Percentiles rank a stretch among this genome's conserved stretches.
These are phyloP conservation scores for Theocolax elegans DNA, from an alignment of 1,140 invertebrate genomes.

Conservation along the genomic window DNA sequence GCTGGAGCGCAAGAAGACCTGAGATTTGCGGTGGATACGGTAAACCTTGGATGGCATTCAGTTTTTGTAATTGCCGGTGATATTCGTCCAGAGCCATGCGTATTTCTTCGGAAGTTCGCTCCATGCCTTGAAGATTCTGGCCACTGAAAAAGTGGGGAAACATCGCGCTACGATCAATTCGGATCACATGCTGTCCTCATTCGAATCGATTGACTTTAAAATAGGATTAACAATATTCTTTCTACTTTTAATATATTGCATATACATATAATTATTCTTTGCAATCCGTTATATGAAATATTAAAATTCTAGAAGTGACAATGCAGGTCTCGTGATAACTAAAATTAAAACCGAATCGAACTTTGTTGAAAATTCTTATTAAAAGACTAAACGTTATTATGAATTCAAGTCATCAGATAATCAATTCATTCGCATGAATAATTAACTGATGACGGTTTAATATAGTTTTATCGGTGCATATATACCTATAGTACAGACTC, in stretches of 20 bases:
- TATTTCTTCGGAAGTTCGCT: slow-evolving; percentile 85
- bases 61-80: slow-evolving; percentile 88
- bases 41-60: slow-evolving; percentile 73
- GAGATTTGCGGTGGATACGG: slow-evolving; percentile 72
- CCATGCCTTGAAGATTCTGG: slow-evolving; percentile 72
- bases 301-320: too few species aligned
- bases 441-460: slow-evolving; percentile 1
- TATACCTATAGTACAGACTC: too few species aligned
- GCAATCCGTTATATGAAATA: too few species aligned
- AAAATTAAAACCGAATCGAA: not conserved
- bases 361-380: slow-evolving; percentile 2
- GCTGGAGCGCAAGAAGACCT: slow-evolving; percentile 77
- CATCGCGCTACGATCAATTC: slow-evolving; percentile 69
- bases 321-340: too few species aligned
- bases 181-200: slow-evolving; percentile 72
- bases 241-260: too few species aligned
- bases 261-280: too few species aligned
- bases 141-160: slow-evolving; percentile 85
- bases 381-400: not conserved
- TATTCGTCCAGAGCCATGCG: slow-evolving; percentile 91
- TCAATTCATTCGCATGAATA: slow-evolving; percentile 27
- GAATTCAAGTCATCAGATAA: slow-evolving; percentile 5
- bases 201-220: slow-evolving; percentile 9
- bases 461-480: not conserved
- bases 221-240: too few species aligned